A percentile compares a stretch with the other conserved stretches of the same genome.
Evolutionary conservation across 2,113 vertebrate species (phyloP).

Genomic region (Trematomus loennbergii): DNA sequence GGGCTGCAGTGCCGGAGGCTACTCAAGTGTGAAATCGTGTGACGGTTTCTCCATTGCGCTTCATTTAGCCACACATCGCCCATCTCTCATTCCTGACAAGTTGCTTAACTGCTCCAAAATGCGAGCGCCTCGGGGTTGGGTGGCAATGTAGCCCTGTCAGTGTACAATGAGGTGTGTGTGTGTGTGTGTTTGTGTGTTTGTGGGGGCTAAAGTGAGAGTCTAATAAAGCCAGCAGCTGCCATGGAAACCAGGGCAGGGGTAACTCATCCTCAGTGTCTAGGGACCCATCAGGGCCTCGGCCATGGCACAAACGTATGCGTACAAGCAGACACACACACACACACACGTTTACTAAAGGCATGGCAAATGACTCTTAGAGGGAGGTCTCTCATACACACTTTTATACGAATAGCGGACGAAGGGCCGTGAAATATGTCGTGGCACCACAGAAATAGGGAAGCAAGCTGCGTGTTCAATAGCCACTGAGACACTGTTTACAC

Average conservation of each 20-base stretch:
- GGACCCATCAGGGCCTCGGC: constrained; percentile 73
- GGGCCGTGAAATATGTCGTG: constrained; percentile 75
- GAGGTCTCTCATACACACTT: constrained; percentile 49
- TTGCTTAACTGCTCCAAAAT: constrained; percentile 83
- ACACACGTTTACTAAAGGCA: constrained; percentile 46
- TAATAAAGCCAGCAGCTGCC: constrained; percentile 84
- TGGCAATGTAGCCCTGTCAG: constrained; percentile 58
- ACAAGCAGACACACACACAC: constrained; percentile 21
- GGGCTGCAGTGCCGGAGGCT: constrained; percentile 70
- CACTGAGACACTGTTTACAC: constrained; percentile 10
- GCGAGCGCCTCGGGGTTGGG: constrained; percentile 61
- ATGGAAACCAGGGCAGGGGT: constrained; percentile 85
- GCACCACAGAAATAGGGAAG: constrained; percentile 69
- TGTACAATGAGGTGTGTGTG: constrained; percentile 60
- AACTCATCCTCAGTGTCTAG: constrained; percentile 75
- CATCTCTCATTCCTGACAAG: constrained; percentile 87
- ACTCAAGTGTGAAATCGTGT: constrained; percentile 82
- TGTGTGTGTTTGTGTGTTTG: constrained; percentile 47
- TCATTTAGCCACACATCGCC: constrained; percentile 83
- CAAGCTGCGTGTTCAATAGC: constrained; percentile 48
- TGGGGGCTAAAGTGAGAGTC: constrained; percentile 75
- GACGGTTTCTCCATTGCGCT: constrained; percentile 83
- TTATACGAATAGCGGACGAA: constrained; percentile 62
- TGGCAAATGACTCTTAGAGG: constrained; percentile 62
- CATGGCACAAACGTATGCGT: constrained; percentile 51